Evolutionary conservation across 2,888 invertebrate genomes (phyloP).

Genomic region (Teleogryllus oceanicus): DNA sequence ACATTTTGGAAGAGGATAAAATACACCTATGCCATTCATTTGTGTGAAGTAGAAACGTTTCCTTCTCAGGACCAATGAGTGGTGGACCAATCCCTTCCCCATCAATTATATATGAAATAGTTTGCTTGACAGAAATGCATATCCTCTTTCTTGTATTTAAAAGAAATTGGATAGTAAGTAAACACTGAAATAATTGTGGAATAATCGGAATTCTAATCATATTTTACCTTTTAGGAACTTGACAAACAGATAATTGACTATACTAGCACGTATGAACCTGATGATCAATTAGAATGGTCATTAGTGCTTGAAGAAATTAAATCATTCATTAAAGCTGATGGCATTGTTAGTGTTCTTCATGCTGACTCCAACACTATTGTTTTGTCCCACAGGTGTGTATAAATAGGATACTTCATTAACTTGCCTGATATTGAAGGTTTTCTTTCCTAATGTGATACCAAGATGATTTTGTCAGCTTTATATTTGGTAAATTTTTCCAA

Average conservation of each 20-base stretch:
- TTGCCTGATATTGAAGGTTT: too few relatives aligned
- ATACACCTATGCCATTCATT: too few relatives aligned
- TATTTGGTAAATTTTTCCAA: too few relatives aligned
- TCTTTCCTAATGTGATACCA: too few relatives aligned
- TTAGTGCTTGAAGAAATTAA: constrained; percentile 91
- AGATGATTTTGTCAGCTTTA: too few relatives aligned
- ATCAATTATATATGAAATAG: too few relatives aligned
- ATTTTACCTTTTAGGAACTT: constrained; percentile 60
- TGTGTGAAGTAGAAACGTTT: too few relatives aligned
- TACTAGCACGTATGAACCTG: constrained; percentile 93
- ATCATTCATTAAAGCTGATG: constrained; percentile 90
- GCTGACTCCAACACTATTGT: constrained; percentile 80
- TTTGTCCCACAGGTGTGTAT: constrained; percentile 74
- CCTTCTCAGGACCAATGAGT: too few relatives aligned
- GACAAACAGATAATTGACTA: constrained; percentile 94
- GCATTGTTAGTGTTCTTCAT: constrained; percentile 81
- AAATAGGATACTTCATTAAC: constrained; percentile 20
- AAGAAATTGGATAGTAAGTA: neutral
- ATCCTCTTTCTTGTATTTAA: too few relatives aligned
- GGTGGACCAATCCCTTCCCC: too few relatives aligned
- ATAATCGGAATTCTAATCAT: neutral
- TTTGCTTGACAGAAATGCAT: too few relatives aligned
- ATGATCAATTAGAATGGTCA: constrained; percentile 94
- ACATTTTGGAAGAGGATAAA: too few relatives aligned
- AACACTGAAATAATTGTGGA: neutral